Base-by-base conservation (phyloP, 2,888 invertebrate species). In the Tribolium freemani region DNA sequence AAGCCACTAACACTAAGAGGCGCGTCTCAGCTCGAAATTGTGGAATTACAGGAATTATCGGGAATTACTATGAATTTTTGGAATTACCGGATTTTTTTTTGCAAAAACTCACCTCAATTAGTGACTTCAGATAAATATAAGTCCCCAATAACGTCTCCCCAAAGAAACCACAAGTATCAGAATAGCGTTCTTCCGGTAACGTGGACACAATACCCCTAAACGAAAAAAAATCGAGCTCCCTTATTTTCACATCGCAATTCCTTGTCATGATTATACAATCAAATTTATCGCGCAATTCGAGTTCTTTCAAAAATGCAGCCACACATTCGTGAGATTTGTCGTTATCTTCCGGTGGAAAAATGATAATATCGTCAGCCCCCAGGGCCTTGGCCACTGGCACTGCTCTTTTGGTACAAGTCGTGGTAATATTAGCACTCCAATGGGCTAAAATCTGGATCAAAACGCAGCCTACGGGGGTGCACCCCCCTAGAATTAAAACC, bases 401-500 rank as follows among this genome's bases (percentile, higher is more conserved):
- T 5, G 89, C 89, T 72, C 89, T 84, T 61, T 86, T 81, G 78
- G 85, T 87, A 75, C 89, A 90, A 8, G 89, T 88, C 1, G 89
- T 87, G 1, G 89, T 88, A 9, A 91, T 87, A 72, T 88, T 84
- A 48, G 89, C 90, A 16, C 89, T 89, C 90, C 90, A 90, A 51
- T 88, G 81, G 76, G 88, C 88, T 21, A 89, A 84, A 54, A 91
- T 81, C 84, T 91, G 91, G 51, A 88, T 87, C 51, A 91, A 84
- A 56, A 91, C 87, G 80, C 90, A 89, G 45, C 90, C 91, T 4
- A 90, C 88, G 6, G 90, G 89, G 16, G 90, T 89, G 76, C 88
- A 89, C 56, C 89, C 91, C 54, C 88, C 89, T 77, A 88, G 88
- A 54, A 91, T 84, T 64, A 91, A 84, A 70, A 90, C 83, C 77